phyloP scores from a whole-genome alignment of 2,113 vertebrate genomes.

The Tympanuchus pallidicinctus region DNA sequence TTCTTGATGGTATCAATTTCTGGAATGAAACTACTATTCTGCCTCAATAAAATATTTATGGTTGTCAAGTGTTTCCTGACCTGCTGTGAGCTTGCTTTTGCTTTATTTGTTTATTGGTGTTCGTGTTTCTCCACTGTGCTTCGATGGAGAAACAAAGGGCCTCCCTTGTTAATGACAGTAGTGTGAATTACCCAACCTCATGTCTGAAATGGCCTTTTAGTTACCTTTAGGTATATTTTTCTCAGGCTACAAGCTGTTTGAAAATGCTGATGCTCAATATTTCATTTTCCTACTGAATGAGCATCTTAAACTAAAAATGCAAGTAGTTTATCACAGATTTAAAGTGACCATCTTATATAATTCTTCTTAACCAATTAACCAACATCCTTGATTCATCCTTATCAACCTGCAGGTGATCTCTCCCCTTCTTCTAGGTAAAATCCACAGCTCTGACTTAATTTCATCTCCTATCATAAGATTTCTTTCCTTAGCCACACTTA shows the following conservation, averaged over 20 bases:
- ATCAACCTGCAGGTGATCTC: neutral
- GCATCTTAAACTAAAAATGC: neutral
- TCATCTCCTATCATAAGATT: neutral
- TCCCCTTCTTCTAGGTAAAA: neutral
- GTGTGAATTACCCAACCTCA: neutral
- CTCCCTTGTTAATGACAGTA: neutral
- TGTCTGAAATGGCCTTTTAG: neutral
- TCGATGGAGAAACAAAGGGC: neutral
- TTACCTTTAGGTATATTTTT: neutral
- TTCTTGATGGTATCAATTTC: slow-evolving; percentile 72
- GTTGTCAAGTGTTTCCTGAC: slow-evolving; percentile 60
- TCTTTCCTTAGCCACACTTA: neutral
- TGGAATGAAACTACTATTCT: slow-evolving; percentile 72
- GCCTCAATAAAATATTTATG: slow-evolving; percentile 52
- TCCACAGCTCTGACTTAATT: neutral
- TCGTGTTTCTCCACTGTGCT: neutral
- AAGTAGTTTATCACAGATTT: neutral
- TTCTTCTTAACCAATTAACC: neutral
- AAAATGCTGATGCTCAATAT: neutral
- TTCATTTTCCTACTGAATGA: neutral
- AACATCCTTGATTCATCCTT: neutral
- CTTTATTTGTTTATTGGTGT: neutral
- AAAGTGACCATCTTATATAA: neutral
- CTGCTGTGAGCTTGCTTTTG: slow-evolving; percentile 29
- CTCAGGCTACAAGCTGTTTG: neutral